These are phyloP conservation scores for Parambassis ranga DNA, from an alignment of 2,797 vertebrate species.

Conservation along the genomic window DNA sequence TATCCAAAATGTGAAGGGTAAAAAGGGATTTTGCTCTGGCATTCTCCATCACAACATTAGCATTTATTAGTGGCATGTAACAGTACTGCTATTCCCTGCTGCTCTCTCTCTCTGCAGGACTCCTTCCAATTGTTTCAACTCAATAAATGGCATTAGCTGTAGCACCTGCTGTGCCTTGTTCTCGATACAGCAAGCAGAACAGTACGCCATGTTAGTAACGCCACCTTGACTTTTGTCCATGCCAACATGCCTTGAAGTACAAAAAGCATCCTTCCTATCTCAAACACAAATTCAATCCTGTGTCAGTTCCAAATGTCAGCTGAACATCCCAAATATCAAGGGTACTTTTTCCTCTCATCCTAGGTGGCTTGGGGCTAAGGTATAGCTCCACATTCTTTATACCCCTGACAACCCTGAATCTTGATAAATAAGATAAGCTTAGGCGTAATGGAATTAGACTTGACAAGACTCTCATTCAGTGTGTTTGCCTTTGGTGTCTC, in stretches of 20 bases:
- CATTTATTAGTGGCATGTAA: slow-evolving; percentile 42
- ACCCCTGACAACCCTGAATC: slow-evolving; percentile 68
- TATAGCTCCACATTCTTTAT: slow-evolving; percentile 64
- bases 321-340: slow-evolving; percentile 73
- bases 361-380: slow-evolving; percentile 60
- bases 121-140: slow-evolving; percentile 57
- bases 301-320: slow-evolving; percentile 74
- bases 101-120: slow-evolving; percentile 28
- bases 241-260: slow-evolving; percentile 65
- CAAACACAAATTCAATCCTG: slow-evolving; percentile 66
- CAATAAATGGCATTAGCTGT: slow-evolving; percentile 63
- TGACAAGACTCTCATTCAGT: slow-evolving; percentile 74
- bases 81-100: slow-evolving; percentile 15
- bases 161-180: slow-evolving; percentile 55
- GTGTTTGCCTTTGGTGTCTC: slow-evolving; percentile 80
- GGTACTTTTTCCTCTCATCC: slow-evolving; percentile 64
- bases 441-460: slow-evolving; percentile 78
- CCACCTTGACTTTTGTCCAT: slow-evolving; percentile 45
- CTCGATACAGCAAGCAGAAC: slow-evolving; percentile 27
- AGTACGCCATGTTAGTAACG: slow-evolving; percentile 47
- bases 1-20: slow-evolving; percentile 12
- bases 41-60: slow-evolving; percentile 34
- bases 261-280: slow-evolving; percentile 62
- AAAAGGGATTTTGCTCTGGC: slow-evolving; percentile 31
- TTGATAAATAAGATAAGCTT: slow-evolving; percentile 77